phyloP scores from a whole-genome alignment of 2,797 vertebrate genomes.

The Cossypha caffra region DNA sequence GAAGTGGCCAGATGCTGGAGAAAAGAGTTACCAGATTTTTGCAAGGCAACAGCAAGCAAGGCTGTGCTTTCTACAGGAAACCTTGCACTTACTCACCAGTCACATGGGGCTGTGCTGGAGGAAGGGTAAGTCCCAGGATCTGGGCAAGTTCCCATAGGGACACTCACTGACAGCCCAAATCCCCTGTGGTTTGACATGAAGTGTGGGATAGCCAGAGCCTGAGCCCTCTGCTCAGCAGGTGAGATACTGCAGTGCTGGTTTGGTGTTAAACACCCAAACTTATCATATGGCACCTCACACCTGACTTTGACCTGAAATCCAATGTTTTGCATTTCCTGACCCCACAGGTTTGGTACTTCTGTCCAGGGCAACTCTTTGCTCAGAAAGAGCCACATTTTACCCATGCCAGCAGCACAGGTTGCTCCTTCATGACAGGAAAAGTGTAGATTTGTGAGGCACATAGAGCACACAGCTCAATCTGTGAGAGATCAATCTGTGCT shows the following conservation, averaged over 20 bases:
- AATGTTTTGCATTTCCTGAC: rapidly evolving
- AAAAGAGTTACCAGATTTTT: not conserved
- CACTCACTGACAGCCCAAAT: not conserved
- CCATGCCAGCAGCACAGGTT: not conserved
- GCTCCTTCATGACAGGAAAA: rapidly evolving
- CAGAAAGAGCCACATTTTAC: not conserved
- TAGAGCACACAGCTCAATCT: rapidly evolving
- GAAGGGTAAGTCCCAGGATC: slow-evolving; percentile 20
- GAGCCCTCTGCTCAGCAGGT: not conserved
- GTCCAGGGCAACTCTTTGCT: not conserved
- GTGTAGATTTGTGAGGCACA: rapidly evolving
- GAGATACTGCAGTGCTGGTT: not conserved
- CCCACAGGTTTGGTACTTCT: not conserved
- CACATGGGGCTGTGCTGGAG: slow-evolving; percentile 47
- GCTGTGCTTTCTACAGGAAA: slow-evolving; percentile 36
- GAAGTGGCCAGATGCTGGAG: not conserved
- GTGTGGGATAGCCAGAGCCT: rapidly evolving
- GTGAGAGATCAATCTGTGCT: not conserved
- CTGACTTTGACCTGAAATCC: rapidly evolving
- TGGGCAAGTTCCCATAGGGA: not conserved
- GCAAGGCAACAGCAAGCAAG: not conserved
- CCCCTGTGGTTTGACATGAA: not conserved
- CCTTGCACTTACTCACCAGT: slow-evolving; percentile 40
- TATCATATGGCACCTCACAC: rapidly evolving
- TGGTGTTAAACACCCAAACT: not conserved